Percentiles rank a stretch among this genome's conserved stretches.
Evolutionary conservation across 2,113 vertebrate genomes (phyloP).

Genomic region (Mugil cephalus): DNA sequence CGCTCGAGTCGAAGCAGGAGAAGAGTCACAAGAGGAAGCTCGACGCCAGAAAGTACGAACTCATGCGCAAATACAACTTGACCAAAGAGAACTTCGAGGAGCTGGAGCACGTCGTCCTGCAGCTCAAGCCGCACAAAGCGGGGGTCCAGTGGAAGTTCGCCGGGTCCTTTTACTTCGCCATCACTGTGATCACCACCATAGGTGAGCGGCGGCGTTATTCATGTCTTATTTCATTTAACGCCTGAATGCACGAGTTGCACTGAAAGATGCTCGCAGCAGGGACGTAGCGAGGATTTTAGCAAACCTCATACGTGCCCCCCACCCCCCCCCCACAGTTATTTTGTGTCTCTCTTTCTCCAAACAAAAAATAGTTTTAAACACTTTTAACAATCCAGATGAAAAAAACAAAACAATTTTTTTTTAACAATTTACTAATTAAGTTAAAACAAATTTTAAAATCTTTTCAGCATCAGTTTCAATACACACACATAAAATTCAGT

Average conservation of each 20-base stretch:
- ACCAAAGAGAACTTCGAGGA: constrained; percentile 90
- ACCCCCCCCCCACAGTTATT: too few species aligned
- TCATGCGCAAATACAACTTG: constrained; percentile 92
- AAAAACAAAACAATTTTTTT: neutral
- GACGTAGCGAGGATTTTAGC: neutral
- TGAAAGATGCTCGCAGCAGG: neutral
- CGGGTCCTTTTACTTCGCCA: constrained; percentile 98
- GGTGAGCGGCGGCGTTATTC: constrained; percentile 87
- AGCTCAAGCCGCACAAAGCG: constrained; percentile 95
- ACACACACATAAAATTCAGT: too few species aligned
- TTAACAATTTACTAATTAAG: too few species aligned
- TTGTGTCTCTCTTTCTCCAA: too few species aligned
- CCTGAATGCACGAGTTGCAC: neutral
- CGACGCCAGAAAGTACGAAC: constrained; percentile 87
- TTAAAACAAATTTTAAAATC: too few species aligned
- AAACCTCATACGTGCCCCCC: too few species aligned
- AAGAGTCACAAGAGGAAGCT: constrained; percentile 88
- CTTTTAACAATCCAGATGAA: neutral
- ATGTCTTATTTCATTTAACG: neutral
- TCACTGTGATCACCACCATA: constrained; percentile 99
- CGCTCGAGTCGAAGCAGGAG: constrained; percentile 93
- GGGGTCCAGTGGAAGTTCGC: constrained; percentile 97
- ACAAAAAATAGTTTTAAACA: too few species aligned
- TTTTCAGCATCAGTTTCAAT: too few species aligned
- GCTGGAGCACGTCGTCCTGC: constrained; percentile 91